Evolutionary conservation across 2,888 invertebrate species (phyloP), one percentile per base, ranked within the genome.

Genomic region (Limnephilus rhombicus): DNA sequence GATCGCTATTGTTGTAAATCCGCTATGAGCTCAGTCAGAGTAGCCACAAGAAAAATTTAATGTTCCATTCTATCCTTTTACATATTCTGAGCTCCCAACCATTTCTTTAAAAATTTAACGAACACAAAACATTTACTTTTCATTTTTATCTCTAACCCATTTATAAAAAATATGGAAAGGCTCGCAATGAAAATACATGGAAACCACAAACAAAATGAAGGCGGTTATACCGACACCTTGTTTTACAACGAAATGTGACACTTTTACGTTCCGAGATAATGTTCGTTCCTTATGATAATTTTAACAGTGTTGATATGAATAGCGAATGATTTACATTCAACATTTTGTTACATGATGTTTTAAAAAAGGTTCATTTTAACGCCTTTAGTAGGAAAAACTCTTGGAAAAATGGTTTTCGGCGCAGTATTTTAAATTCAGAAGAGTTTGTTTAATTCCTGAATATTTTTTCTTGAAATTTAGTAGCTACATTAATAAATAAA

Each of bases 251-350:
- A 86, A 86, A 86, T 86, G 86, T 86, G 86, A 86, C 86, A 86
- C n/a, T 86, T 86, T 86, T 86, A 86, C 86, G 49, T 45, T 45
- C 49, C 86, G 86, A 49, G 86, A 86, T 86, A 86, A 86, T 86
- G 86, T 86, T 45, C 45, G 13, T 86, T 86, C 86, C 86, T 86
- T 86, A 86, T 86, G 86, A 86, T 86, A 86, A 86, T 86, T 86
- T 86, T 86, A 86, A 86, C 86, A 86, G n/a, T 29, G 86, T 86
- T 86, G 86, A 86, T 86, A 86, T 45, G 86, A 86, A 86, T n/a
- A 29, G 45, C 86, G 49, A 86, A 49, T 86, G 86, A 86, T 86
- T 86, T 45, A 86, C 53, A n/a, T 68, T 68, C 68, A 68, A 68
- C 68, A 68, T 68, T 68, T 3, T 7, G 24, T 68, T 68, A 68